Base-by-base conservation (phyloP, 2,113 vertebrate species). In the Agapornis roseicollis region DNA sequence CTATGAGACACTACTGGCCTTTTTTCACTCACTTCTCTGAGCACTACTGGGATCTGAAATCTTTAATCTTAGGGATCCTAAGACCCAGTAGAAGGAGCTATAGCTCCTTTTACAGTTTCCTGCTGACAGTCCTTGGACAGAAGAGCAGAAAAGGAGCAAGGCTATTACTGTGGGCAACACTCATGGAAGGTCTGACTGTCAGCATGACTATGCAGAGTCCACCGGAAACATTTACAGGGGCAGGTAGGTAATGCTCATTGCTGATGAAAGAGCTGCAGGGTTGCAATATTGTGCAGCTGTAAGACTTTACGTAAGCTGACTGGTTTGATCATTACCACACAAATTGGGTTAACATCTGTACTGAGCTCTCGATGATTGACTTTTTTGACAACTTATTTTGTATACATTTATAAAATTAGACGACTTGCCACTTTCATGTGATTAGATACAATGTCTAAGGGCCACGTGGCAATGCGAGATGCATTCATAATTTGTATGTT, bases 81-180 rank as follows among this genome's bases (percentile, higher is more conserved):
- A 92, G 53, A 95, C 90, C 79, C 88, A 70, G 92, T 77, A 93
- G 88, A 96, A 94, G 88, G 92, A 97, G 96, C 92, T 95, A 17
- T 90, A 82, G 53, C 85, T 95, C 85, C 82, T 83, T 80, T 91
- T 76, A 69, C 39, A 37, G 13, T 14, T 94, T 80, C 37, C 39
- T 0, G 0, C 35, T 82, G 74, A 12, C 8, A 29, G 3, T 71
- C 41, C 41, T 91, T 80, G 85, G 65, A 71, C 25, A 50, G 69
- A 88, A 79, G 52, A 80, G 53, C 64, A 63, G 64, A 76, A 84
- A 81, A 41, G 23, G 77, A 89, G 77, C 35, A 89, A 76, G 65
- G 33, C 47, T 78, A 52, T 64, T 70, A 74, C 39, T 33, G 42
- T 64, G 52, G 90, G 69, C 83, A 84, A 58, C 47, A 28, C 60